Base-by-base conservation (phyloP, 2,888 invertebrate species). In the Scrobipalpa costella region DNA sequence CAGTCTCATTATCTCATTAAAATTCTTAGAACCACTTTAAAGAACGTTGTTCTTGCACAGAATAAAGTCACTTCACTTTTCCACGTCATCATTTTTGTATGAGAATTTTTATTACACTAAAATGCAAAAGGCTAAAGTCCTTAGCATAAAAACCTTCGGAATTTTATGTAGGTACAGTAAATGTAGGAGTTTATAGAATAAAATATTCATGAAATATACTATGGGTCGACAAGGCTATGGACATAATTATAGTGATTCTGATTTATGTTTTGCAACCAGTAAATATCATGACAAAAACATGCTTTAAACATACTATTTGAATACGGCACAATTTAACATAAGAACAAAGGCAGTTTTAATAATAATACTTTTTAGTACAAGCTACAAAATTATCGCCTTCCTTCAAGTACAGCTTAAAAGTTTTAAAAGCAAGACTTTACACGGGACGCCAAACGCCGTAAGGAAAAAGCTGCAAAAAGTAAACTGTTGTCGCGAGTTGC, bases 401-500 rank as follows among this genome's bases (percentile, higher is more conserved):
- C n/a, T 52, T 55, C 33, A 55, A 55, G 33, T 55, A 34, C 27
- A 55, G 55, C 55, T 55, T n/a, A 34, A 15, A 15, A 33, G 33
- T 34, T 55, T 33, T 33, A 33, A 34, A 55, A 34, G 55, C 27
- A 9, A n/a, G 34, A n/a, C 11, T 6, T 44, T 44, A 44, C 44
- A 44, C 15, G 44, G 44, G 44, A 15, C 44, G 33, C 55, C 11
- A 55, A 33, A 55, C 55, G 33, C 15, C 8, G 27, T n/a, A 55
- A 33, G 55, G n/a, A 34, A 33, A 55, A 33, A 27, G 27, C 55
- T 33, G 55, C 55, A 55, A 55, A 27, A 34, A 55, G 27, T 15
- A 34, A 27, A 33, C 33, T 55, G 55, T 55, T 55, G 27, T 27
- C 55, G 55, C 27, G 7, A 9, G 55, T 33, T 55, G 55, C 55